Conservation (phyloP, 2,113 vertebrate genomes). For the Scomber japonicus region DNA sequence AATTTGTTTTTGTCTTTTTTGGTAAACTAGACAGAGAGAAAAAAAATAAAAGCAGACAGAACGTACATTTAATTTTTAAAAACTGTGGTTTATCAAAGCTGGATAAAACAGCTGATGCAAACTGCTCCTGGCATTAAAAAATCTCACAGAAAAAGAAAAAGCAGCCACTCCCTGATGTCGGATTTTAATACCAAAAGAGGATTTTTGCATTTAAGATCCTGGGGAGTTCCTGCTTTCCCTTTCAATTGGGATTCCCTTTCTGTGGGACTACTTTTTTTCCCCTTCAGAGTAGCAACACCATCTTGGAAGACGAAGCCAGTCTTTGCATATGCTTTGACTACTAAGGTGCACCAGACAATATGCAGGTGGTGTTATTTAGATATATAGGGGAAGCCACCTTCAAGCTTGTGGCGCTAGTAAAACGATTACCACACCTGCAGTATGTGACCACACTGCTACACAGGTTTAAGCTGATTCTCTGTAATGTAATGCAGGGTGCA, state of each 20-base stretch:
- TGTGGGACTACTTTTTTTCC: neutral
- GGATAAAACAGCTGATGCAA: neutral
- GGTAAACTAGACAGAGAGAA: neutral
- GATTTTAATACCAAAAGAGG: conserved; percentile 25
- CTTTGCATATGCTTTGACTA: neutral
- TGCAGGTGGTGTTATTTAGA: no score
- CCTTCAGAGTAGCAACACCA: neutral
- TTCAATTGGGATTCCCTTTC: conserved; percentile 23
- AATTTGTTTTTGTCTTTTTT: neutral
- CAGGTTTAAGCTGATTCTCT: conserved; percentile 3
- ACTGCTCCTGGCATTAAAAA: neutral
- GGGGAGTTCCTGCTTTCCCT: neutral
- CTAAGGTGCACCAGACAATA: neutral
- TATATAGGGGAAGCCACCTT: neutral
- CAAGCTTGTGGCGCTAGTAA: no score
- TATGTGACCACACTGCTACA: neutral
- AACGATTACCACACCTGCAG: neutral
- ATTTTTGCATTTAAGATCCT: conserved; percentile 25
- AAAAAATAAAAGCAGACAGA: neutral
- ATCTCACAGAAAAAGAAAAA: neutral
- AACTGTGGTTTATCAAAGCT: neutral
- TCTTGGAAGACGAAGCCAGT: neutral
- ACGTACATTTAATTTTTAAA: neutral
- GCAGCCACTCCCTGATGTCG: neutral
- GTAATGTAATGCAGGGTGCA: neutral